Conservation (phyloP, 2,888 invertebrate species). For the Nasonia oneida region DNA sequence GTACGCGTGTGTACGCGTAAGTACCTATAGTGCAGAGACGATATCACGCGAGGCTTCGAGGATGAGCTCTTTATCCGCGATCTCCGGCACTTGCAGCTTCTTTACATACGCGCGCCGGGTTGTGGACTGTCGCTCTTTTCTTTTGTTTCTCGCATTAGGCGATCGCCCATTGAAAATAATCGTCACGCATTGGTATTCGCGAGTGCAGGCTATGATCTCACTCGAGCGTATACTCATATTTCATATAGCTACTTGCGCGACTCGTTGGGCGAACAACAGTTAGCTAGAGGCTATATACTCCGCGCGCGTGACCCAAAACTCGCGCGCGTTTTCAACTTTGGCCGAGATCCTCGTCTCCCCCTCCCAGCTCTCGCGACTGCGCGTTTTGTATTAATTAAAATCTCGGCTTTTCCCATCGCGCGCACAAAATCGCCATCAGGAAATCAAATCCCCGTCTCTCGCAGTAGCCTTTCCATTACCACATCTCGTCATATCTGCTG, state of each 20-base stretch:
- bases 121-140: not conserved
- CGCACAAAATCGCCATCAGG: not conserved
- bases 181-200: too few species aligned
- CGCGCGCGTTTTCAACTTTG: not conserved
- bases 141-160: too few species aligned
- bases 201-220: too few species aligned
- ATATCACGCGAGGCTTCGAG: too few species aligned
- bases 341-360: not conserved
- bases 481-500: not conserved
- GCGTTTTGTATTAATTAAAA: too few species aligned
- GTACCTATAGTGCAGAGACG: not conserved
- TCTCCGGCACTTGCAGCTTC: not conserved
- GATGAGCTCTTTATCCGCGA: not conserved
- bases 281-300: not conserved
- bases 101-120: not conserved
- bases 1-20: not conserved
- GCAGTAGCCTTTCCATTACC: constrained; percentile 17
- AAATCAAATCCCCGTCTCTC: not conserved
- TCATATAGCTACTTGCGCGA: not conserved
- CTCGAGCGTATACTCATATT: not conserved
- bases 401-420: too few species aligned
- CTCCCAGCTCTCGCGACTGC: too few species aligned
- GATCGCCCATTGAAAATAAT: too few species aligned
- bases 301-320: not conserved
- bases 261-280: not conserved